Evolutionary conservation across 2,888 invertebrate species (phyloP).

Genomic region (Dynastes hyllus): DNA sequence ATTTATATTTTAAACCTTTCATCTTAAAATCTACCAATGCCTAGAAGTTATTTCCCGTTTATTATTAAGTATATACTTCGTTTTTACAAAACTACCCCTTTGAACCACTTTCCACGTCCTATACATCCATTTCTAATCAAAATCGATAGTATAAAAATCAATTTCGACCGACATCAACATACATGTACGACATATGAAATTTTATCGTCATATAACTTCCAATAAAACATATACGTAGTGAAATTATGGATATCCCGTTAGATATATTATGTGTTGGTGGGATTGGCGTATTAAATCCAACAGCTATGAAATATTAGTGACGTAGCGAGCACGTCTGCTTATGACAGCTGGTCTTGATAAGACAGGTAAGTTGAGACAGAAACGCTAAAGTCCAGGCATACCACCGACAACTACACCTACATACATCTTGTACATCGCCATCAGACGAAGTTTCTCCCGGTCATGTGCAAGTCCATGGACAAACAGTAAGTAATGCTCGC

Average conservation of each 20-base stretch:
- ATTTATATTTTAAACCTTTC: too few species aligned
- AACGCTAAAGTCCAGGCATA: conserved; percentile 27
- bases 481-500: conserved; percentile 2
- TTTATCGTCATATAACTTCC: neutral
- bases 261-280: conserved; percentile 10
- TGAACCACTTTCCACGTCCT: too few species aligned
- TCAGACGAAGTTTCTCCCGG: conserved; percentile 20
- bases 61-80: too few species aligned
- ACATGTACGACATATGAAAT: neutral
- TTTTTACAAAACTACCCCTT: too few species aligned
- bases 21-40: too few species aligned
- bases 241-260: neutral
- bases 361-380: conserved; percentile 25
- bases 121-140: too few species aligned
- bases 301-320: conserved; percentile 31
- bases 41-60: too few species aligned
- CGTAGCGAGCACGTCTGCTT: conserved; percentile 14
- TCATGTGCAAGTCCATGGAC: conserved; percentile 22
- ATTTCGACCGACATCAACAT: neutral
- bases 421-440: conserved; percentile 5
- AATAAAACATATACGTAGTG: neutral
- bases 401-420: conserved; percentile 32
- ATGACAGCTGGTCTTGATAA: conserved; percentile 24
- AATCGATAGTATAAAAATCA: too few species aligned
- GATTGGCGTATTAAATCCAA: conserved; percentile 20